phyloP scores from a whole-genome alignment of 2,888 invertebrate genomes.

The Tenthredo amoena region DNA sequence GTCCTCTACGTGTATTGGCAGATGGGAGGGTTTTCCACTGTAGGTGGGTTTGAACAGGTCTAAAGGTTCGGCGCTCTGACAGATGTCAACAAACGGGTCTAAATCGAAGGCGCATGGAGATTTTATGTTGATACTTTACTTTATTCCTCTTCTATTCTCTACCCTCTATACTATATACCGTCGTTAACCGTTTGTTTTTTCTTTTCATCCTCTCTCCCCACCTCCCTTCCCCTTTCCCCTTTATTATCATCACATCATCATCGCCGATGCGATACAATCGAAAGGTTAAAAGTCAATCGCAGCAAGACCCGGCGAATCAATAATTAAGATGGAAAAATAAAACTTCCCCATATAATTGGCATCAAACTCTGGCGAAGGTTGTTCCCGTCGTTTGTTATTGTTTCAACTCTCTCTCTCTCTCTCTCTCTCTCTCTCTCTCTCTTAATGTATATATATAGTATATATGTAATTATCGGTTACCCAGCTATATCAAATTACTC shows the following conservation, averaged over 20 bases:
- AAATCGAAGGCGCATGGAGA: constrained; percentile 49
- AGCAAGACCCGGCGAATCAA: neutral
- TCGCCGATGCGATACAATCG: neutral
- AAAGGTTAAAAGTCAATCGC: constrained; percentile 19
- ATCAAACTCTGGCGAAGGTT: constrained; percentile 15
- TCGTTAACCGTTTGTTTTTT: constrained; percentile 27
- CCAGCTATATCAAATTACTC: constrained; percentile 32
- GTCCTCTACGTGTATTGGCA: constrained; percentile 18
- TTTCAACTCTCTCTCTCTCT: constrained; percentile 8
- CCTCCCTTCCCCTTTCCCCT: neutral
- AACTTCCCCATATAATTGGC: neutral
- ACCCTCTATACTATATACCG: neutral
- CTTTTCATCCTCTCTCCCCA: neutral
- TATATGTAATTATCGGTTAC: constrained; percentile 7
- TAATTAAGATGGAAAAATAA: neutral
- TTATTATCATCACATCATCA: neutral
- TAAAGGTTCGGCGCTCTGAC: constrained; percentile 38
- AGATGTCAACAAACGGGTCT: constrained; percentile 49
- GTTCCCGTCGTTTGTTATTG: constrained; percentile 16
- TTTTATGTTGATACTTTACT: constrained; percentile 46
- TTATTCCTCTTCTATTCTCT: neutral
- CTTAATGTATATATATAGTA: neutral
- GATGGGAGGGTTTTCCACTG: neutral
- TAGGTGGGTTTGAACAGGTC: constrained; percentile 42
- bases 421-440: neutral